Base-by-base conservation (phyloP, 2,113 vertebrate genomes). In the Percopsis transmontana region DNA sequence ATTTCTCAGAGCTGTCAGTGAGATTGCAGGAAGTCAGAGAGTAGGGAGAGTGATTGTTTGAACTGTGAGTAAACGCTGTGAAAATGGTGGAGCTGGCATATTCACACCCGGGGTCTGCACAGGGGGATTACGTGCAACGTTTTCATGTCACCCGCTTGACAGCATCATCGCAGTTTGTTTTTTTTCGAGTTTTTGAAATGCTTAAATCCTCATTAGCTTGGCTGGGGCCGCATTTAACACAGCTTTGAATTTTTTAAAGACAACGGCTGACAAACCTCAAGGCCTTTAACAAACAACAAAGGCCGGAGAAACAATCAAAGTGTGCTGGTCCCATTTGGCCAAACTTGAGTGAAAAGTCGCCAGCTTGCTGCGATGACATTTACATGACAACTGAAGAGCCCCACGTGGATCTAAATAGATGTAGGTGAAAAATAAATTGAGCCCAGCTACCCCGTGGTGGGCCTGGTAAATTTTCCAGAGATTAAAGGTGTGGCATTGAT, bases 41-140 rank as follows among this genome's bases (percentile, higher is more conserved):
- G 55, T 61, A 58, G 67, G 67, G 56, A 67, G 50, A 83, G 77
- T 53, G 61, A 71, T 76, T 85, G 88, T 91, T 91, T 92, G 89
- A 91, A 92, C 88, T 86, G 77, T 41, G 79, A 86, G 85, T 86
- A 87, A 89, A 88, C 56, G 86, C 80, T 73, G 80, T 73, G 74
- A 86, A 91, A 90, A 88, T 80, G 79, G 86, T 74, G 78, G 83
- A 80, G 85, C 82, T 86, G 90, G 89, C 87, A 90, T 88, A 90
- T 91, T 90, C 89, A 90, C 85, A 85, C 80, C 79, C 77, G 63
- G 74, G 89, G 84, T 79, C 82, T 81, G 81, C 80, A 68, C 71
- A 47, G 80, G 77, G 79, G 82, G 87, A 88, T 80, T 80, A 79
- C 79, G 73, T 41, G 70, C 77, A 85, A 77, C 58, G 81, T 90